Base-by-base conservation (phyloP, 2,888 invertebrate genomes). In the Teinopalpus imperialis region DNA sequence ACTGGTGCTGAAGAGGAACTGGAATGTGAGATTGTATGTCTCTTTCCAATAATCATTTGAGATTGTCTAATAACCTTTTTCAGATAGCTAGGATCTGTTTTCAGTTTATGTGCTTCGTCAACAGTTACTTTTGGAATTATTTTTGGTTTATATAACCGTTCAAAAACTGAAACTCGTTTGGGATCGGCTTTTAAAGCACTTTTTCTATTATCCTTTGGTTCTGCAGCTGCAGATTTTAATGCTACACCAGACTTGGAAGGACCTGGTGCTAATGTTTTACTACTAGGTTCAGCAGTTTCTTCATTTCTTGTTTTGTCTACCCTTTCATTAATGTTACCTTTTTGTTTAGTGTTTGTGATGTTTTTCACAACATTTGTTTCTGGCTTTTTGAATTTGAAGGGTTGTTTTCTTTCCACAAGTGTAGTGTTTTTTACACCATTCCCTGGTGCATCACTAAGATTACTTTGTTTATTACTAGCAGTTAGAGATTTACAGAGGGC, bases 61-160 rank as follows among this genome's bases (percentile, higher is more conserved):
- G 78, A 66, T 7, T 66, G 62, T 1, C 65, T 67, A 0, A 79
- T 66, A 0, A 75, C 58, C 40, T 78, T 78, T 29, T 74, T 72
- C 1, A 77, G 55, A 32, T 70, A 78, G n/a, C 62, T 63, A 0
- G 74, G 69, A 46, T 83, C 74, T 0, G 57, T 71, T 36, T 71
- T 57, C 0, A 79, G 56, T 48, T 75, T 81, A 0, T 62, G 54
- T 0, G 67, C 63, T 0, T 75, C 60, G 8, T 63, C 59, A 0
- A 59, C 1, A 1, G 50, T 43, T 20, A 57, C 56, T 48, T 66
- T 74, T 3, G 54, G 48, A 0, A 57, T 49, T 0, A 45, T 12
- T 60, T 81, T 87, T 0, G 82, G 81, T 51, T 85, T 81, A 44
- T 83, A 86, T 0, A 86, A 53, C 14, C 87, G 59, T 9, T 87